Percentiles rank a stretch among this genome's conserved stretches.
phyloP scores from a whole-genome alignment of 64 coral and sea anemone species.

The Astreopora myriophthalma region DNA sequence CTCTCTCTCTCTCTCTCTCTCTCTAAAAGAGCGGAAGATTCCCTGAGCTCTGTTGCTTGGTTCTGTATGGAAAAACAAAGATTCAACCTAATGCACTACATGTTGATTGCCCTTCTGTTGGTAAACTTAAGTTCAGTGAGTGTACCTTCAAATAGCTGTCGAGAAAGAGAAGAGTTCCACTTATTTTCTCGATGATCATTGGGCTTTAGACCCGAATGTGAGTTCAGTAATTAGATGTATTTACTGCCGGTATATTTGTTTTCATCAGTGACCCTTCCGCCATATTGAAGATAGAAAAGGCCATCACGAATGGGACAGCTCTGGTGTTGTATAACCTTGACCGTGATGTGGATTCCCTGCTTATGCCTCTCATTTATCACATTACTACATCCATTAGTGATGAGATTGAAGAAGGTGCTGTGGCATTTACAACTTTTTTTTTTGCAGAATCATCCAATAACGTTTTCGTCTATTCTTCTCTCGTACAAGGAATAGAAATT shows the following conservation, averaged over 20 bases:
- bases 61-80: no score
- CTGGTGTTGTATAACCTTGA: conserved; percentile 93
- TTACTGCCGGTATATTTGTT: neutral
- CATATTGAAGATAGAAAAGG: conserved; percentile 89
- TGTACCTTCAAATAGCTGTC: neutral
- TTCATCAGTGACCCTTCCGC: conserved; percentile 73
- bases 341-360: conserved; percentile 85
- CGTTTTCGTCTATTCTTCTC: neutral
- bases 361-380: conserved; percentile 95
- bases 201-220: neutral
- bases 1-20: no score
- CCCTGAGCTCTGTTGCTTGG: no score
- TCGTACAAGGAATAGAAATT: no score
- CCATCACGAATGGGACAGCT: conserved; percentile 79
- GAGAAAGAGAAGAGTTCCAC: no score
- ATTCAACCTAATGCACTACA: no score
- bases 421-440: neutral
- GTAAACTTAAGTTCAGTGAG: neutral
- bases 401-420: conserved; percentile 64
- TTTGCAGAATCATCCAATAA: neutral
- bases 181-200: no score
- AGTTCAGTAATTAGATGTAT: neutral
- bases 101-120: no score
- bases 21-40: no score
- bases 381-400: conserved; percentile 73